Base-by-base conservation (phyloP, 2,888 invertebrate genomes). In the Agrotis clavis region DNA sequence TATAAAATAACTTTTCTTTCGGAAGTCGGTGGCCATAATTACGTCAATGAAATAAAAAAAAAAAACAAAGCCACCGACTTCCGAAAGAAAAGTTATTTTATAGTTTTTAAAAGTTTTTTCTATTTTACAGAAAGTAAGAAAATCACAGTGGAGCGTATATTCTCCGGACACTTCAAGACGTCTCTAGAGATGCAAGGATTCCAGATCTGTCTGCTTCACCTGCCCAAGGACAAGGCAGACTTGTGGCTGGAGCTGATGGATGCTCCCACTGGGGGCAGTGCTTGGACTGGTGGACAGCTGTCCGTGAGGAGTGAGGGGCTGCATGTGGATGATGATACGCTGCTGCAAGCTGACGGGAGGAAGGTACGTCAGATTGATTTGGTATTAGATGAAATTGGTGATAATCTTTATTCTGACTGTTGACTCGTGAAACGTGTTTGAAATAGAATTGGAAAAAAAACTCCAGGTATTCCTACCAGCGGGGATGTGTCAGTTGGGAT, bases 121-220 rank as follows among this genome's bases (percentile, higher is more conserved):
- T 1, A n/a, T 64, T 70, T 85, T 82, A 9, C 91, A 97, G 97
- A 91, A 77, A 89, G 77, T 50, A 94, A 92, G 65, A 92, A 95
- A 7, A 94, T 97, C 51, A 87, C 71, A 62, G 93, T 97, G 5
- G 96, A 96, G 76, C 96, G 98, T 48, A 93, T 97, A 51, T 97
- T 96, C 90, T 94, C 96, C 76, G 97, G 97, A 0, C 95, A 94
- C 81, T 95, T 97, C 77, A 97, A 98, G 94, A 98, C 98, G 0
- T 98, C 98, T 0, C 90, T 98, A 60, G 97, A 98, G 87, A 98
- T 98, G 97, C 97, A 97, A 67, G 98, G 98, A 11, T 96, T 98
- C 84, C 98, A 98, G 81, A 95, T 99, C 41, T 98, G 98, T 18
- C 83, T 99, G 21, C 87, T 98, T 14, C 97, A 97, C 81, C 88